These are phyloP conservation scores for Epirrhoe alternata DNA, from an alignment of 2,888 invertebrate genomes.

Conservation along the genomic window DNA sequence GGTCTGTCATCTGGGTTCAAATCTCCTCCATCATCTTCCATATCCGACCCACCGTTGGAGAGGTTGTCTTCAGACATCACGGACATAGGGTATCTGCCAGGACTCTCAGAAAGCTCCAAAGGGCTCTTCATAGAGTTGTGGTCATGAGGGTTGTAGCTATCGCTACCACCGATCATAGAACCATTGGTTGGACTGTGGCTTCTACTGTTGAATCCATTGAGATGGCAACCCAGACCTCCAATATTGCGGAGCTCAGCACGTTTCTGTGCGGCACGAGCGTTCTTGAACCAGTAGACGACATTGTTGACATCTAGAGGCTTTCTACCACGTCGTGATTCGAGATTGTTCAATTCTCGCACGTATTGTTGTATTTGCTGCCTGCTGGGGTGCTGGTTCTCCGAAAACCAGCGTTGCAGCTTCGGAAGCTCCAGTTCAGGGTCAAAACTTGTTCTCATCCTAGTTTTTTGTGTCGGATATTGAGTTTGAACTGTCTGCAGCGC, in stretches of 20 bases:
- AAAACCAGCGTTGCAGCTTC: slow-evolving; percentile 98
- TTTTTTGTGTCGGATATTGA: slow-evolving; percentile 93
- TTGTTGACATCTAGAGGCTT: slow-evolving; percentile 98
- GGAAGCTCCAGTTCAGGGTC: slow-evolving; percentile 98
- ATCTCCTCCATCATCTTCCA: slow-evolving; percentile 88
- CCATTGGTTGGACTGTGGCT: slow-evolving; percentile 88
- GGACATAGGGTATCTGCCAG: slow-evolving; percentile 86
- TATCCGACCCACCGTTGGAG: slow-evolving; percentile 88
- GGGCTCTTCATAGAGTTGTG: slow-evolving; percentile 87
- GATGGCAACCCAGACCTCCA: slow-evolving; percentile 85
- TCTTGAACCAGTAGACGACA: slow-evolving; percentile 99
- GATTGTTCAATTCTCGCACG: slow-evolving; percentile 95
- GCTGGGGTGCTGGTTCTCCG: slow-evolving; percentile 98
- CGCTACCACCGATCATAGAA: slow-evolving; percentile 86
- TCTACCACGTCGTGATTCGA: slow-evolving; percentile 96
- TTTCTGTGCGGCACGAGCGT: slow-evolving; percentile 97
- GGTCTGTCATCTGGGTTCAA: slow-evolving; percentile 84
- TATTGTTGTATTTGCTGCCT: slow-evolving; percentile 98
- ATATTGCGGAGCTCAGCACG: slow-evolving; percentile 92
- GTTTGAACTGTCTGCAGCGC: slow-evolving; percentile 91
- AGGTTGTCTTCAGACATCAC: slow-evolving; percentile 88
- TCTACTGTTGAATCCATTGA: slow-evolving; percentile 87
- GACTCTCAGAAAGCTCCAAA: slow-evolving; percentile 82
- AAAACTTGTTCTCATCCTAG: slow-evolving; percentile 98
- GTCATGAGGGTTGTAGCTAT: slow-evolving; percentile 85